These are phyloP conservation scores for Drosophila melanocephala DNA, from an alignment of 2,888 invertebrate species.

Conservation along the genomic window DNA sequence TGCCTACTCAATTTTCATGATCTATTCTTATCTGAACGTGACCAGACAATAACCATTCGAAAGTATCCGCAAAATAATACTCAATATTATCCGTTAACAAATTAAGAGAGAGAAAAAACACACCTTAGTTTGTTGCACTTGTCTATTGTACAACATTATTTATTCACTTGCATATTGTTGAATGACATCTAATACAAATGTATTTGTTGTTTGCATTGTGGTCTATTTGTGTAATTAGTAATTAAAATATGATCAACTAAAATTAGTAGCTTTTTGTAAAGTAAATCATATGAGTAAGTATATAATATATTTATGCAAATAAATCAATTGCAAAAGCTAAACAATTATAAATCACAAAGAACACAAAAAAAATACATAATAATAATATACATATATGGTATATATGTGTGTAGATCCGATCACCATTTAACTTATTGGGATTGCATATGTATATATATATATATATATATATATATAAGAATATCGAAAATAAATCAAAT, in stretches of 20 bases:
- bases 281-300: slow-evolving; percentile 42
- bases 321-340: slow-evolving; percentile 8
- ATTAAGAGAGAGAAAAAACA: slow-evolving; percentile 1
- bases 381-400: slow-evolving; percentile 15
- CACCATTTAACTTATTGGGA: slow-evolving; percentile 25
- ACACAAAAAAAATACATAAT: slow-evolving; percentile 4
- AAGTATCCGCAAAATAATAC: neutral
- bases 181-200: slow-evolving; percentile 67
- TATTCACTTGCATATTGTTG: slow-evolving; percentile 49
- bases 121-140: slow-evolving; percentile 10
- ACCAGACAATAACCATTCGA: neutral
- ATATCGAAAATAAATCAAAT: slow-evolving; percentile 14
- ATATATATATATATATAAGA: slow-evolving; percentile 7
- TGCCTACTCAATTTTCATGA: neutral
- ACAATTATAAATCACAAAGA: slow-evolving; percentile 20
- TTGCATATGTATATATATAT: slow-evolving; percentile 11
- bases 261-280: slow-evolving; percentile 21
- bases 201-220: slow-evolving; percentile 41
- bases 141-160: slow-evolving; percentile 65
- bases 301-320: slow-evolving; percentile 28
- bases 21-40: neutral
- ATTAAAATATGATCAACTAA: slow-evolving; percentile 50
- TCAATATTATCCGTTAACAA: neutral
- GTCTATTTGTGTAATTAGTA: slow-evolving; percentile 53
- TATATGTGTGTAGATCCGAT: slow-evolving; percentile 19